Conservation (phyloP, 1,140 invertebrate genomes). For the Chironomus tepperi region DNA sequence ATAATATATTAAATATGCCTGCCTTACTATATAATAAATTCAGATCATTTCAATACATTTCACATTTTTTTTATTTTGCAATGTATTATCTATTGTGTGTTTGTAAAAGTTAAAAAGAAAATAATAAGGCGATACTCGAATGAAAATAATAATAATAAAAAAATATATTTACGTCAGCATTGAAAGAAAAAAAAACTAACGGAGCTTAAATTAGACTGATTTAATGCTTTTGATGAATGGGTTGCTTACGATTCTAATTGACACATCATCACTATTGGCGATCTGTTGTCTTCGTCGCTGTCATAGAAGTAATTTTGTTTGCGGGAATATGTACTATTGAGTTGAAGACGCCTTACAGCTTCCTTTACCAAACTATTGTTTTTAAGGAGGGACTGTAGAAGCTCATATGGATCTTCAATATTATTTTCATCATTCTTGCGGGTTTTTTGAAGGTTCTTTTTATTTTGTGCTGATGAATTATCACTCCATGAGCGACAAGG, state of each 20-base stretch:
- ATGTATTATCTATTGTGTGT: not conserved
- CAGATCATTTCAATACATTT: slow-evolving; percentile 9
- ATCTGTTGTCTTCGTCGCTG: slow-evolving; percentile 41
- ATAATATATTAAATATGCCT: slow-evolving; percentile 8
- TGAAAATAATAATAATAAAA: not conserved
- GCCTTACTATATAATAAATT: slow-evolving; percentile 1
- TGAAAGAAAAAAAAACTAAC: slow-evolving; percentile 5
- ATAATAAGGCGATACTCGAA: not conserved
- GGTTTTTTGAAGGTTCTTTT: slow-evolving; percentile 30
- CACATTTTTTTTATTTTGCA: not conserved
- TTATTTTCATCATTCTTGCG: slow-evolving; percentile 33
- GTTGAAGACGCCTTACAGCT: slow-evolving; percentile 55
- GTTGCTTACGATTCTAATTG: slow-evolving; percentile 27
- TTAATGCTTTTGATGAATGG: not conserved
- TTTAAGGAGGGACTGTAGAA: slow-evolving; percentile 52
- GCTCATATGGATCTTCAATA: slow-evolving; percentile 54
- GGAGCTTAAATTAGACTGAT: not conserved
- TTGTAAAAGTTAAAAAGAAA: not conserved
- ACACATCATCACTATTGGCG: slow-evolving; percentile 29
- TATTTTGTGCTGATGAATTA: slow-evolving; percentile 31
- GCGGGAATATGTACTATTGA: slow-evolving; percentile 33
- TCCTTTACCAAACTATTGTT: slow-evolving; percentile 61
- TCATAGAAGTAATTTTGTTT: slow-evolving; percentile 45
- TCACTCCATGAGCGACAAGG: slow-evolving; percentile 45
- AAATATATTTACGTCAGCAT: not conserved